Evolutionary conservation across 2,113 vertebrate species (phyloP).

Genomic region (Laterallus jamaicensis): DNA sequence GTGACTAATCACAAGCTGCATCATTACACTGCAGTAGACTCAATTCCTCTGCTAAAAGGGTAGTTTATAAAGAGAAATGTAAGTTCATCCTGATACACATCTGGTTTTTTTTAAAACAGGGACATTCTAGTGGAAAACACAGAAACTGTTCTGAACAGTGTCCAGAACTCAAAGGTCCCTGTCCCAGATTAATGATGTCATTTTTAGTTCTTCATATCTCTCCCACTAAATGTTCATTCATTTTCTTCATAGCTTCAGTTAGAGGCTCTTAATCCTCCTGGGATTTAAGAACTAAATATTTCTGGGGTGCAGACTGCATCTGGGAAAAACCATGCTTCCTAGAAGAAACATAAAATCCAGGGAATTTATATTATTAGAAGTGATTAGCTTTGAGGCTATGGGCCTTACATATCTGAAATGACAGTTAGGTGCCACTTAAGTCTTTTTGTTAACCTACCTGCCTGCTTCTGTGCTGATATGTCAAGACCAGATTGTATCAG

Average conservation of each 20-base stretch:
- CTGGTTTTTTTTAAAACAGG: neutral
- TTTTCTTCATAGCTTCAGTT: neutral
- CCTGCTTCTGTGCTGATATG: neutral
- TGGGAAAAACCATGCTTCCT: neutral
- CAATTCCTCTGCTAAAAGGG: neutral
- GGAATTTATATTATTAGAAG: neutral
- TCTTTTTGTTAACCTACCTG: neutral
- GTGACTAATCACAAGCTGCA: neutral
- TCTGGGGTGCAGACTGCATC: neutral
- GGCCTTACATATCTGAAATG: neutral
- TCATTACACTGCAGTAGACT: neutral
- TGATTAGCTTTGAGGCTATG: neutral
- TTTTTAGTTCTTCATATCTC: neutral
- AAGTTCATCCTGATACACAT: neutral
- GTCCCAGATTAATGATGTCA: neutral
- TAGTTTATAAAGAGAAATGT: neutral
- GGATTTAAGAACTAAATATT: neutral
- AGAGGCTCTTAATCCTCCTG: neutral
- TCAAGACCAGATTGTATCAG: neutral
- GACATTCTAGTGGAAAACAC: neutral
- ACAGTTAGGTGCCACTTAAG: neutral
- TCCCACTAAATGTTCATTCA: neutral
- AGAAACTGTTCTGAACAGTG: neutral
- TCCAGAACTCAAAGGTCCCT: neutral
- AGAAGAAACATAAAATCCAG: neutral